phyloP scores from a whole-genome alignment of 2,113 vertebrate species.

The Pangasianodon hypophthalmus region DNA sequence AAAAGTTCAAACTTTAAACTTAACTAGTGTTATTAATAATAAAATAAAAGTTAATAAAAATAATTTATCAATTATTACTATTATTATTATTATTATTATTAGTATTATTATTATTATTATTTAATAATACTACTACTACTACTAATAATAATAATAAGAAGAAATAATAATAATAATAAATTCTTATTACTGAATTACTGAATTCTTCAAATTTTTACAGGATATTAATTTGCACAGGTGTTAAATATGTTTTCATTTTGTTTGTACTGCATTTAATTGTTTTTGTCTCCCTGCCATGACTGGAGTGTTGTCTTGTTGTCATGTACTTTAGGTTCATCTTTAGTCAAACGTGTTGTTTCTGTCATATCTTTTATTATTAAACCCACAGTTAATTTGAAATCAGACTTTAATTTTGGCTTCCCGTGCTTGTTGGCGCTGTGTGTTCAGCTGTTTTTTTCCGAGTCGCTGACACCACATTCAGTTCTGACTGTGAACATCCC shows the following conservation, averaged over 20 bases:
- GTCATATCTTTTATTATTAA: not conserved
- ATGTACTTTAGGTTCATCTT: not conserved
- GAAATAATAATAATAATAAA: not conserved
- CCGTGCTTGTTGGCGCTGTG: not conserved
- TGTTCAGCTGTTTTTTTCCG: constrained; percentile 17
- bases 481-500: not conserved
- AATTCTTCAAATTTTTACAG: not conserved
- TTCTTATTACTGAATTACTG: too few species aligned
- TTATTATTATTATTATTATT: too few species aligned
- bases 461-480: not conserved
- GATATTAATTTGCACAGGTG: not conserved
- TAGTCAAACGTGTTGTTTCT: not conserved
- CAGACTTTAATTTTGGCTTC: not conserved
- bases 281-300: not conserved
- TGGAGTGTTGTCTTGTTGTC: not conserved
- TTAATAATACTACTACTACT: not conserved
- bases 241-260: constrained; percentile 7
- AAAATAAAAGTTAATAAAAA: too few species aligned
- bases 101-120: not conserved
- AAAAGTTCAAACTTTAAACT: not conserved
- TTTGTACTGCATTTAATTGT: not conserved
- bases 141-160: not conserved
- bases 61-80: too few species aligned
- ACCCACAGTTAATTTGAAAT: not conserved
- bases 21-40: too few species aligned